These are phyloP conservation scores for Tenthredo distinguenda DNA, from an alignment of 2,888 invertebrate genomes.

Conservation along the genomic window DNA sequence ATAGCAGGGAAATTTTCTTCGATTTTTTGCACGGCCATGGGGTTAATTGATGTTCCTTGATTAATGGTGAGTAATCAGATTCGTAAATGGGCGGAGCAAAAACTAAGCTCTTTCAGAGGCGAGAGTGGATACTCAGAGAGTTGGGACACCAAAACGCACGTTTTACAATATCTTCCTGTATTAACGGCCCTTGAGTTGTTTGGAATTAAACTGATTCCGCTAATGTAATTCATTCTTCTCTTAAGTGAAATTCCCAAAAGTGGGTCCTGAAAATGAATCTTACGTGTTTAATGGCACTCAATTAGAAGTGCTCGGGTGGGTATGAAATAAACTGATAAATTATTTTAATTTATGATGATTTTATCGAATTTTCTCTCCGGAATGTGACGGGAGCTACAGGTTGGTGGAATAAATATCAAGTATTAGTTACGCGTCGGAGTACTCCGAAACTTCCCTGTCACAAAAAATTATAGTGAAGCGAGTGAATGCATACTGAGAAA, in stretches of 20 bases:
- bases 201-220: constrained; percentile 22
- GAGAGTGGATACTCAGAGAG: neutral
- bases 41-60: constrained; percentile 13
- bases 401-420: constrained; percentile 28
- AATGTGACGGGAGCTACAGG: constrained; percentile 33
- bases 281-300: constrained; percentile 42
- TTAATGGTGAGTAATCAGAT: constrained; percentile 12
- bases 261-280: constrained; percentile 24
- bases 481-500: neutral
- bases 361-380: constrained; percentile 22
- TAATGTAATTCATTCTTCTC: constrained; percentile 16
- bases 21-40: neutral
- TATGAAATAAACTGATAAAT: constrained; percentile 48
- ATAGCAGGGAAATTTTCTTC: neutral
- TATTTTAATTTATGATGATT: constrained; percentile 45
- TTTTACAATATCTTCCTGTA: neutral
- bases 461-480: neutral
- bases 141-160: neutral
- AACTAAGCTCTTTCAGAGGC: neutral
- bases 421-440: constrained; percentile 25
- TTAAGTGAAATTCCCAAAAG: constrained; percentile 6
- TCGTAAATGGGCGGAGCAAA: constrained; percentile 8
- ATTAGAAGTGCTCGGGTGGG: constrained; percentile 15
- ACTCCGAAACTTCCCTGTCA: neutral
- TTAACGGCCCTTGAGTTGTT: constrained; percentile 7